phyloP scores from a whole-genome alignment of 2,888 invertebrate species.

The Erpobdella octoculata region DNA sequence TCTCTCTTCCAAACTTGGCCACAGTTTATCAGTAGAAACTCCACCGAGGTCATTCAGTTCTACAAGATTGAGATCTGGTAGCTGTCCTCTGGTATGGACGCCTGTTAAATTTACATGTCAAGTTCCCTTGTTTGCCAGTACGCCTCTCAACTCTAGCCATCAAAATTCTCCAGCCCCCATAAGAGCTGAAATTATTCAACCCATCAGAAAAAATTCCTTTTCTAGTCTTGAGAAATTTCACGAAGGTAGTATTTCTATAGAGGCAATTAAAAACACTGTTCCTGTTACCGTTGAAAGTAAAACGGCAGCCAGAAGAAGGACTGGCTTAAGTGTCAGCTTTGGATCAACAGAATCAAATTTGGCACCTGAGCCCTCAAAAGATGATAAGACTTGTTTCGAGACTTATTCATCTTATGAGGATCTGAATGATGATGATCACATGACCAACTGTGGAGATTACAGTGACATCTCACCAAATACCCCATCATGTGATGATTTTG shows the following conservation, averaged over 20 bases:
- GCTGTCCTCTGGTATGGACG: constrained; percentile 10
- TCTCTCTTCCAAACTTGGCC: background rate
- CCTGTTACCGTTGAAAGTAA: no score
- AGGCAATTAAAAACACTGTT: no score
- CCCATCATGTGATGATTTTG: background rate
- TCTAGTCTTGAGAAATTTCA: background rate
- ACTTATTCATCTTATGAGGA: constrained; percentile 1
- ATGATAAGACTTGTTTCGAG: background rate
- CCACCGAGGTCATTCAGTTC: background rate
- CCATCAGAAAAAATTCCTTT: background rate
- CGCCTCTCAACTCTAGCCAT: background rate
- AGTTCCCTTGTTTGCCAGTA: background rate
- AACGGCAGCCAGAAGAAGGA: no score
- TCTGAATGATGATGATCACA: background rate
- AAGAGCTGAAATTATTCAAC: background rate
- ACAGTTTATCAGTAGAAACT: constrained; percentile 15
- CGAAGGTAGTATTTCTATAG: no score
- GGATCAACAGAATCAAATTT: constrained; percentile 1
- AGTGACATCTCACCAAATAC: background rate
- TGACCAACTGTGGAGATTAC: background rate
- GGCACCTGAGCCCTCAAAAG: background rate
- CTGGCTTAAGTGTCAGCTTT: no score
- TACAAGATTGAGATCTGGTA: constrained; percentile 15
- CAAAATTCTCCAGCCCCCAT: background rate
- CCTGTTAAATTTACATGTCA: constrained; percentile 5